phyloP scores from a whole-genome alignment of 1,140 invertebrate genomes.

The Ectropis grisescens region DNA sequence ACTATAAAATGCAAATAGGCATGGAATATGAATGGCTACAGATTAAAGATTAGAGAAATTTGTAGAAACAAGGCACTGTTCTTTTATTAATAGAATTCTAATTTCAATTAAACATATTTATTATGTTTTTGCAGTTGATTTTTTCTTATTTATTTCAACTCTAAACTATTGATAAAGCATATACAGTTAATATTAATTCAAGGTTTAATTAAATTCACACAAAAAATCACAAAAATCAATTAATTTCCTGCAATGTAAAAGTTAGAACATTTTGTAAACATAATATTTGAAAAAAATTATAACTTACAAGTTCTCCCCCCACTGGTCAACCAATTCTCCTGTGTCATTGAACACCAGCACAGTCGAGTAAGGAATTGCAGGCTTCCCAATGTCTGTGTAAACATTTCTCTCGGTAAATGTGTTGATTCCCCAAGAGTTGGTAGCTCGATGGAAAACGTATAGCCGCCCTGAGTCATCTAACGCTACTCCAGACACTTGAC shows the following conservation, averaged over 20 bases:
- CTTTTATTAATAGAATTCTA: too few relatives aligned
- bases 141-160: too few relatives aligned
- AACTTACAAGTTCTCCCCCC: conserved; percentile 85
- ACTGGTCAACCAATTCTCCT: conserved; percentile 80
- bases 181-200: too few relatives aligned
- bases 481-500: conserved; percentile 86
- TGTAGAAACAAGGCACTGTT: too few relatives aligned
- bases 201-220: background rate
- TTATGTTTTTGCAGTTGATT: too few relatives aligned
- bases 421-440: conserved; percentile 77
- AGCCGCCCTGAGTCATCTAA: conserved; percentile 81
- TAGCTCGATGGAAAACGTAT: conserved; percentile 87
- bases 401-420: conserved; percentile 77
- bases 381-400: conserved; percentile 72
- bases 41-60: too few relatives aligned
- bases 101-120: too few relatives aligned
- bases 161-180: too few relatives aligned
- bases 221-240: background rate
- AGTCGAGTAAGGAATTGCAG: conserved; percentile 81
- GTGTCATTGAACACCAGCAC: conserved; percentile 81
- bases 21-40: too few relatives aligned
- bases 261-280: too few relatives aligned
- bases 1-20: too few relatives aligned
- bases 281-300: conserved; percentile 6
- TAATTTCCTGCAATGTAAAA: background rate